Evolutionary conservation across 2,888 invertebrate species (phyloP).

Genomic region (Leptogaster cylindrica): DNA sequence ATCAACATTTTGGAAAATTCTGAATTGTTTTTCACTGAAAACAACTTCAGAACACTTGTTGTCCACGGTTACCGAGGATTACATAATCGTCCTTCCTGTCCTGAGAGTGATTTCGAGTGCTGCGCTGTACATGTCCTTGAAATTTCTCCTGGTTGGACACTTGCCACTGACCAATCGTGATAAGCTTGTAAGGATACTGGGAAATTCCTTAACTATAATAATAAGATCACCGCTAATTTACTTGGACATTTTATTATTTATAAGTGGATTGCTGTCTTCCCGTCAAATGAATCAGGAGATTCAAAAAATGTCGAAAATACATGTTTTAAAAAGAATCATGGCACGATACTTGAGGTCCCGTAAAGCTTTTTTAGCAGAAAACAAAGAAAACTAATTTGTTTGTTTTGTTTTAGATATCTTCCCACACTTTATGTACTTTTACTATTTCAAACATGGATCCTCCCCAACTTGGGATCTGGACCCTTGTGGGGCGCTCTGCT

Average conservation of each 20-base stretch:
- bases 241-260: constrained; percentile 71
- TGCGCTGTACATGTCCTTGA: constrained; percentile 70
- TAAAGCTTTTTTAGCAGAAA: constrained; percentile 55
- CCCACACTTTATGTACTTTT: constrained; percentile 70
- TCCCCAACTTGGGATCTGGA: constrained; percentile 70
- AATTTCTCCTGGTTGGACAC: constrained; percentile 69
- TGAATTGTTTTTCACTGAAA: constrained; percentile 71
- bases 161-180: constrained; percentile 70
- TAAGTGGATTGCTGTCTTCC: constrained; percentile 71
- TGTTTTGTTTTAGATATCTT: constrained; percentile 69
- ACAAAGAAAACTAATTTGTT: constrained; percentile 1
- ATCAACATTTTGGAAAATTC: constrained; percentile 48
- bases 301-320: constrained; percentile 64
- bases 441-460: constrained; percentile 71
- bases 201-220: constrained; percentile 67
- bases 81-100: constrained; percentile 73
- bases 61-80: constrained; percentile 63
- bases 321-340: constrained; percentile 66
- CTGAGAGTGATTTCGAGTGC: constrained; percentile 71
- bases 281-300: constrained; percentile 67
- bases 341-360: constrained; percentile 69
- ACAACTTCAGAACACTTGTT: constrained; percentile 67
- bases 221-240: constrained; percentile 70
- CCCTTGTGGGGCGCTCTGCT: constrained; percentile 73
- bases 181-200: constrained; percentile 62